A percentile compares a stretch with the other conserved stretches of the same genome.
Evolutionary conservation across 2,113 vertebrate species (phyloP).

Genomic region (Prinia subflava): DNA sequence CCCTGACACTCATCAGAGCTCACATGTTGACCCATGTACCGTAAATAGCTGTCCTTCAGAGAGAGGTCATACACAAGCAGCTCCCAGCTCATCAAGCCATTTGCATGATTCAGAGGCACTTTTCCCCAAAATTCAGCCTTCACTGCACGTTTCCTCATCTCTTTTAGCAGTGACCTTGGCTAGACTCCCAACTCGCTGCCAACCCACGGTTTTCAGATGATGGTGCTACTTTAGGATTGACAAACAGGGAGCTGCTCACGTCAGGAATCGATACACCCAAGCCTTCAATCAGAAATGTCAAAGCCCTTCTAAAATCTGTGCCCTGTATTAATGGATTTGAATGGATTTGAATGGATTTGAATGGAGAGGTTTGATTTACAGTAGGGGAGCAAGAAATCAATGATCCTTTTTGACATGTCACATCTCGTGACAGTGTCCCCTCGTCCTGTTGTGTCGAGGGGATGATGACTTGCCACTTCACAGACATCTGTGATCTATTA

Average conservation of each 20-base stretch:
- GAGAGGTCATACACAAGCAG: neutral
- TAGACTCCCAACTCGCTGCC: neutral
- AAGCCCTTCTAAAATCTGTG: neutral
- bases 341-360: neutral
- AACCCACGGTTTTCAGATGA: neutral
- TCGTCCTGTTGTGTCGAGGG: neutral
- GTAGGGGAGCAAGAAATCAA: neutral
- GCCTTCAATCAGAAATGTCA: neutral
- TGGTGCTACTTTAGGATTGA: neutral
- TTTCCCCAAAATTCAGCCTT: neutral
- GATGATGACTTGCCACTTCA: neutral
- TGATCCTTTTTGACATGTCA: neutral
- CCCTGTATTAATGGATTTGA: neutral
- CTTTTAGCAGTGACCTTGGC: slow-evolving; percentile 11
- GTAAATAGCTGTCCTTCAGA: slow-evolving; percentile 43
- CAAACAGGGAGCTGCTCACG: neutral
- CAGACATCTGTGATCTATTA: slow-evolving; percentile 27
- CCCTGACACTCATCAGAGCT: neutral
- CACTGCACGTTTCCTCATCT: neutral
- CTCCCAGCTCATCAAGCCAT: neutral
- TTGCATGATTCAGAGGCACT: neutral
- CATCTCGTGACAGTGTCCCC: neutral
- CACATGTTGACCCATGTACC: neutral
- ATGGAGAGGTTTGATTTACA: slow-evolving; percentile 27
- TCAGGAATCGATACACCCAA: neutral